Conservation (phyloP, 2,888 invertebrate species). For the Chrysolina haemoptera region DNA sequence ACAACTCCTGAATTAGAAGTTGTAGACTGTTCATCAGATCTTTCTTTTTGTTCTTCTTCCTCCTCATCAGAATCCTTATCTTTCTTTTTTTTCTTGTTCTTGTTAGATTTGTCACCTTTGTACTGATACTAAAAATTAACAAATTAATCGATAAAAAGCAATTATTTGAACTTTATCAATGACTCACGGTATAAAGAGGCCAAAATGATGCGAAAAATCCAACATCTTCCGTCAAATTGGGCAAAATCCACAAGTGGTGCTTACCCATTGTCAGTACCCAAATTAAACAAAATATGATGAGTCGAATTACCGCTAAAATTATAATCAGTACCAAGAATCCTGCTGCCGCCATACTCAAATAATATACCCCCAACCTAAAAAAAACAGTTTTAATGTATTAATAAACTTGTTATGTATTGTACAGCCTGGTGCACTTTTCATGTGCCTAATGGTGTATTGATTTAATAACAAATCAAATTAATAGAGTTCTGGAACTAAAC, state of each 20-base stretch:
- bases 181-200: constrained; percentile 76
- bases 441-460: too few species aligned
- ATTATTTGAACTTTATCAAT: background rate
- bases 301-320: constrained; percentile 88
- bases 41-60: constrained; percentile 58
- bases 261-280: constrained; percentile 91
- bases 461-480: background rate
- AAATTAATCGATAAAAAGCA: constrained; percentile 15
- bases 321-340: constrained; percentile 96
- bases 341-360: constrained; percentile 94
- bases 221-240: constrained; percentile 99
- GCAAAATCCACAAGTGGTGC: constrained; percentile 97
- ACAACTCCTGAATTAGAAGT: constrained; percentile 34
- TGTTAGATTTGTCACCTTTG: constrained; percentile 75
- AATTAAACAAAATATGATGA: constrained; percentile 92
- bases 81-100: constrained; percentile 79
- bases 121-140: constrained; percentile 82
- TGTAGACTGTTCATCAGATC: constrained; percentile 25
- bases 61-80: constrained; percentile 88
- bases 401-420: background rate
- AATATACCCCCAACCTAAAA: constrained; percentile 92
- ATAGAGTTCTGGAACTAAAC: too few species aligned
- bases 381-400: constrained; percentile 47
- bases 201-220: constrained; percentile 99
- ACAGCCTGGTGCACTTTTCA: too few species aligned